A percentile compares a stretch with the other conserved stretches of the same genome.
Evolutionary conservation across 2,888 invertebrate species (phyloP).

Genomic region (Philhelius pedissequus): DNA sequence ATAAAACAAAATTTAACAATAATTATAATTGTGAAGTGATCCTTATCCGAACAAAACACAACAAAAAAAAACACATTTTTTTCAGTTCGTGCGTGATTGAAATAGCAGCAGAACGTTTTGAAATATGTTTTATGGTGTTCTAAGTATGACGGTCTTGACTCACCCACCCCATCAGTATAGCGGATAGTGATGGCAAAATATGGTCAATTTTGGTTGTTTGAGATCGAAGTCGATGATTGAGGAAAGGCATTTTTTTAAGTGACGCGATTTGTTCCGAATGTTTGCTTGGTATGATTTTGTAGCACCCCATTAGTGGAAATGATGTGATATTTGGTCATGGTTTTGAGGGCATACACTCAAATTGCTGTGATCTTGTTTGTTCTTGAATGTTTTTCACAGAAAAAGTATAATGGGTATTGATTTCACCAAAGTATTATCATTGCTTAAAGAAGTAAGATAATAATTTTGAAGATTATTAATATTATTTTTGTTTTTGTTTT

Average conservation of each 20-base stretch:
- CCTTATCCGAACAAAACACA: background rate
- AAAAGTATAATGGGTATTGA: too few relatives aligned
- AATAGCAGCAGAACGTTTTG: background rate
- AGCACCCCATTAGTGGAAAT: background rate
- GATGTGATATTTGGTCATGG: background rate
- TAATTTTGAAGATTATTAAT: too few relatives aligned
- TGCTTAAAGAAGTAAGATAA: too few relatives aligned
- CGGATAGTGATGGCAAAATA: background rate
- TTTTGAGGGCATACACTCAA: background rate
- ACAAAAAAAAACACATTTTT: background rate
- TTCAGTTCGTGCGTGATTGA: background rate
- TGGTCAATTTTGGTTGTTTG: background rate
- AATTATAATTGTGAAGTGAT: constrained; percentile 19
- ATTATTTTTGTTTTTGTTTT: too few relatives aligned
- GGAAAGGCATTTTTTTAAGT: background rate
- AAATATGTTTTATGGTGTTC: background rate
- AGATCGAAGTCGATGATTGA: constrained; percentile 3
- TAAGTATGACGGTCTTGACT: background rate
- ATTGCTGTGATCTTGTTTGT: background rate
- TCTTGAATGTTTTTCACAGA: background rate
- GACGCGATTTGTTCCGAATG: background rate
- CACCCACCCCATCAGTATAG: background rate
- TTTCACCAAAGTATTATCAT: too few relatives aligned
- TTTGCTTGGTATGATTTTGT: background rate
- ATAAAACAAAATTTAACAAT: background rate